Evolutionary conservation across 2,797 vertebrate species (phyloP).

Genomic region (Manis crassicaudata): DNA sequence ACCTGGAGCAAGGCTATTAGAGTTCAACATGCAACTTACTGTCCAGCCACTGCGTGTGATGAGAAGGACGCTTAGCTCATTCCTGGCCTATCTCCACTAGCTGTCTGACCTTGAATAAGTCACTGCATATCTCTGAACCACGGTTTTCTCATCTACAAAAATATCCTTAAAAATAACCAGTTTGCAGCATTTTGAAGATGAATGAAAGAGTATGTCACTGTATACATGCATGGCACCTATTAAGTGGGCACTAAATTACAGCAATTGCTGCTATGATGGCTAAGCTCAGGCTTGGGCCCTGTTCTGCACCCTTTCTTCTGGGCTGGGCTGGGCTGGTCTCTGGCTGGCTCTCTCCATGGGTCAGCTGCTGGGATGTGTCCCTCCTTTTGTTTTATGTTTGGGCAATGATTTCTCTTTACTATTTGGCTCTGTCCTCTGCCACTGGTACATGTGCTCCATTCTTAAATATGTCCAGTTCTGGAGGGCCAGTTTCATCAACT

Average conservation of each 20-base stretch:
- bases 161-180: neutral
- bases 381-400: neutral
- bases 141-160: neutral
- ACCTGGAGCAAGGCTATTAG: neutral
- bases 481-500: neutral
- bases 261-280: neutral
- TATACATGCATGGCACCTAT: neutral
- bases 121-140: neutral
- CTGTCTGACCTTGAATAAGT: conserved; percentile 11
- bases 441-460: neutral
- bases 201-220: neutral
- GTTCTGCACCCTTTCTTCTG: neutral
- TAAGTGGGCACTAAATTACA: neutral
- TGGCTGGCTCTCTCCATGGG: neutral
- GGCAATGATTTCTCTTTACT: neutral
- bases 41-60: neutral
- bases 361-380: neutral
- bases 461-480: neutral
- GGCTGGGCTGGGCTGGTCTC: neutral
- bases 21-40: neutral
- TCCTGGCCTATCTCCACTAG: neutral
- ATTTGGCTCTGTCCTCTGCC: neutral
- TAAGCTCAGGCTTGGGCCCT: neutral
- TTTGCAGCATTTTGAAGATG: neutral
- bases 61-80: neutral